phyloP scores from a whole-genome alignment of 2,113 vertebrate genomes.

The Passer montanus region DNA sequence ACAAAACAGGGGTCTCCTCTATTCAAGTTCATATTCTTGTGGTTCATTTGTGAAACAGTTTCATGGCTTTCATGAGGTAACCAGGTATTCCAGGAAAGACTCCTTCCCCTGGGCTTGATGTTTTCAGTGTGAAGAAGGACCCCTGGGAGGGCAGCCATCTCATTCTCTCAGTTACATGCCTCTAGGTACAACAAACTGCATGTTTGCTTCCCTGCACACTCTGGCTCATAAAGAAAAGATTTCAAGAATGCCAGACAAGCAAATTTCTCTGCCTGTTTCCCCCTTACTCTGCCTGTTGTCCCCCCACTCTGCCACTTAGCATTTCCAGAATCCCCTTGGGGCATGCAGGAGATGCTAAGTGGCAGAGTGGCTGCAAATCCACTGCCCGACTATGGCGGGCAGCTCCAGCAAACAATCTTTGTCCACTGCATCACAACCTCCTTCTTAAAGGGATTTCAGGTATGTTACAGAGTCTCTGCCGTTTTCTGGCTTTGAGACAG shows the following conservation, averaged over 20 bases:
- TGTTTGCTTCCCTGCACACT: not conserved
- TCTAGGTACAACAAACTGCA: not conserved
- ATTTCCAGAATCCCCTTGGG: not conserved
- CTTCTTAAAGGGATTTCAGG: not conserved
- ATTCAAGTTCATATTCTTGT: not conserved
- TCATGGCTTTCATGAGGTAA: not conserved
- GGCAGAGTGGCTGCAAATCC: not conserved
- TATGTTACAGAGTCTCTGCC: rapidly evolving
- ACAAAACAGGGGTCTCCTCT: not conserved
- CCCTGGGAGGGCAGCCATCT: not conserved
- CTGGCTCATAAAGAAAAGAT: not conserved
- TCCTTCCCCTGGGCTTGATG: not conserved
- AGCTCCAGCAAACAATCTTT: not conserved
- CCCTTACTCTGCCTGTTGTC: not conserved
- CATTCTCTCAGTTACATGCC: not conserved
- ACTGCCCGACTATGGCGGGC: not conserved
- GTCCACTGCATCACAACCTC: not conserved
- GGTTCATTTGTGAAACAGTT: not conserved
- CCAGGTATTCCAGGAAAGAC: not conserved
- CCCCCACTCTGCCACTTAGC: not conserved
- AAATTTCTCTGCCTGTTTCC: not conserved
- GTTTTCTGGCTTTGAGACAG: not conserved
- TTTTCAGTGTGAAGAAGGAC: not conserved
- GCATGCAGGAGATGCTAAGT: not conserved
- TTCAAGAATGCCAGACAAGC: not conserved